Percentiles rank a stretch among this genome's conserved stretches.
phyloP scores from a whole-genome alignment of 2,113 vertebrate genomes.

The Dasypus novemcinctus region DNA sequence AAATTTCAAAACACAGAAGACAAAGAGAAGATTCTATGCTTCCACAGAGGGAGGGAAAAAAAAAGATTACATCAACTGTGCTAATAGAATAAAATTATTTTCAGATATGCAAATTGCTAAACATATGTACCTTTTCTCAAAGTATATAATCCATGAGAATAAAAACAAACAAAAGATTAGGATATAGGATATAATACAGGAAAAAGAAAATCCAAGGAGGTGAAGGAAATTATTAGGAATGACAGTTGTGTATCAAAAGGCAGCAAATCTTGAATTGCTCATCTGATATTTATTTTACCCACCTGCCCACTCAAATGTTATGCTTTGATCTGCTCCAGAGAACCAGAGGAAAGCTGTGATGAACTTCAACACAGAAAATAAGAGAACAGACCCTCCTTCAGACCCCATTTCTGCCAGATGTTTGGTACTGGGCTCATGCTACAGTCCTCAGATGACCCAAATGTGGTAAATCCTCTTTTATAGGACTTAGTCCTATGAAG shows the following conservation, averaged over 20 bases:
- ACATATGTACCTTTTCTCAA: neutral
- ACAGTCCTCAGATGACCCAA: neutral
- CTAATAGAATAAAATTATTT: neutral
- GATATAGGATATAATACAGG: neutral
- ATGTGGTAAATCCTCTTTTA: neutral
- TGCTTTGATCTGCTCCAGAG: neutral
- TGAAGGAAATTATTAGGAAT: neutral
- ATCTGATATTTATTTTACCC: neutral
- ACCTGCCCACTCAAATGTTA: too few relatives aligned
- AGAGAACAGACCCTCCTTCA: neutral
- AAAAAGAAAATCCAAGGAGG: neutral
- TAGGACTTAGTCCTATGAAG: neutral
- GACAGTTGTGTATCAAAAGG: too few relatives aligned
- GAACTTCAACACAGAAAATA: neutral
- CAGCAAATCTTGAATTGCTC: neutral
- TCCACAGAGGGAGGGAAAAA: neutral
- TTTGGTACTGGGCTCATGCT: neutral
- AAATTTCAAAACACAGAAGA: constrained; percentile 16
- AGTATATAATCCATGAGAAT: neutral
- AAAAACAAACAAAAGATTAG: neutral
- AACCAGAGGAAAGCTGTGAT: neutral
- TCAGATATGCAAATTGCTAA: neutral
- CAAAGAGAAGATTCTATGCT: neutral
- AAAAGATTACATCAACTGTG: neutral
- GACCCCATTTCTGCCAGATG: neutral